Conservation (phyloP, 2,113 vertebrate species). For the Rhinoptilus africanus region DNA sequence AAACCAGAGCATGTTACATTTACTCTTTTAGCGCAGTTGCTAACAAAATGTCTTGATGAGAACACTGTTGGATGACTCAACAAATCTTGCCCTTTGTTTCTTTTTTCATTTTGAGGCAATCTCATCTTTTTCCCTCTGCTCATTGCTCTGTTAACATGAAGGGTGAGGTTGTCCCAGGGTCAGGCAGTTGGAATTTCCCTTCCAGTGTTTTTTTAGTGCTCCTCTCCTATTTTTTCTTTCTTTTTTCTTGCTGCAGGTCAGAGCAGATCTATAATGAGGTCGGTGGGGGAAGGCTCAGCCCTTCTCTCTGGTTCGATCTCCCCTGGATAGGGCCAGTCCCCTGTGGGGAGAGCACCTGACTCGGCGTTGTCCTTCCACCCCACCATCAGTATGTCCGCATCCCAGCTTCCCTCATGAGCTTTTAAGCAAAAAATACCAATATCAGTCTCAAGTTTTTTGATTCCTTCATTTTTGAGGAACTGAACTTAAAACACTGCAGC, state of each 20-base stretch:
- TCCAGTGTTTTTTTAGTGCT: constrained; percentile 36
- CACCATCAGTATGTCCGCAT: neutral
- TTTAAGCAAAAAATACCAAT: neutral
- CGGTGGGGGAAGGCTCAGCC: neutral
- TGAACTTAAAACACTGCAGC: neutral
- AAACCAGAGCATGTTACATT: constrained; percentile 32
- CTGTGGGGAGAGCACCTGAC: neutral
- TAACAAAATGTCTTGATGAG: constrained; percentile 5
- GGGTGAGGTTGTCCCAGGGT: constrained; percentile 8
- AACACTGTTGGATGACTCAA: constrained; percentile 38
- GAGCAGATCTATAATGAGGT: neutral
- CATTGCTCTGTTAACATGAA: neutral
- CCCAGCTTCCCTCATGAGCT: neutral
- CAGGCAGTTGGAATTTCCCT: constrained; percentile 67
- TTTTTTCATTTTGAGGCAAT: neutral
- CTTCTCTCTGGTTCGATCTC: neutral
- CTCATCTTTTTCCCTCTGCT: neutral
- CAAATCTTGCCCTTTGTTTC: neutral
- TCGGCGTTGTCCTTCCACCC: neutral
- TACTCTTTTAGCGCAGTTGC: constrained; percentile 18
- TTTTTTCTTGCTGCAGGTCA: neutral
- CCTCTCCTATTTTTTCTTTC: neutral
- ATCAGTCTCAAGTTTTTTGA: neutral
- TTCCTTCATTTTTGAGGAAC: constrained; percentile 23
- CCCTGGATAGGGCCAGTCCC: neutral